These are phyloP conservation scores for Falco naumanni DNA, from an alignment of 2,797 vertebrate genomes.

Conservation along the genomic window DNA sequence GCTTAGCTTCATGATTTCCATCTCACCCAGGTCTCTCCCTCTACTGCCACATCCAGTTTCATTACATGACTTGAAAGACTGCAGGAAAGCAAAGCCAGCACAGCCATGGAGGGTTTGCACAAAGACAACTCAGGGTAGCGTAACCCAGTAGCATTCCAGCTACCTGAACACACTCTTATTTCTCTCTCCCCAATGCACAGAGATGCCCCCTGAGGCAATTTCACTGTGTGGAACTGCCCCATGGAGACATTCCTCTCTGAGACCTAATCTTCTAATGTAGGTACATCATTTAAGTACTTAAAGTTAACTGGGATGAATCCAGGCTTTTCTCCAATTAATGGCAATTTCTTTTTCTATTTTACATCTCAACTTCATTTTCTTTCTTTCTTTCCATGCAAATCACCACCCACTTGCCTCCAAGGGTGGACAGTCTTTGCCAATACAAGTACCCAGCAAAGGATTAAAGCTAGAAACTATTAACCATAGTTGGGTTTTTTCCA, in stretches of 20 bases:
- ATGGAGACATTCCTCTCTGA: neutral
- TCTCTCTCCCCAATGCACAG: neutral
- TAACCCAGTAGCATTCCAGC: neutral
- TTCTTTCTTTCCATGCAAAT: conserved; percentile 43
- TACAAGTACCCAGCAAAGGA: conserved; percentile 45
- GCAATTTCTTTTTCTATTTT: conserved; percentile 22
- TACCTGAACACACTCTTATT: neutral
- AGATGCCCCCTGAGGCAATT: neutral
- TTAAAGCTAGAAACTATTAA: conserved; percentile 13
- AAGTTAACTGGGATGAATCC: neutral
- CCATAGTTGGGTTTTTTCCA: conserved; percentile 4
- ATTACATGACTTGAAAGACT: neutral
- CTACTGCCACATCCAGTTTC: neutral
- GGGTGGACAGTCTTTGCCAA: conserved; percentile 65
- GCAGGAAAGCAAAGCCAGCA: neutral
- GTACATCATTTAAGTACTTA: neutral
- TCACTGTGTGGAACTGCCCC: neutral
- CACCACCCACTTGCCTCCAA: conserved; percentile 59
- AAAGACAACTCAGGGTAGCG: neutral
- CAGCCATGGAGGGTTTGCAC: neutral
- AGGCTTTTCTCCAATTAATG: neutral
- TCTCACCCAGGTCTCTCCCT: neutral
- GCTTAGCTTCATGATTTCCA: neutral
- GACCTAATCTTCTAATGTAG: neutral
- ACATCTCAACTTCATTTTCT: conserved; percentile 2